Percentiles rank a stretch among this genome's conserved stretches.
These are phyloP conservation scores for Riptortus pedestris DNA, from an alignment of 1,140 invertebrate genomes.

Conservation along the genomic window DNA sequence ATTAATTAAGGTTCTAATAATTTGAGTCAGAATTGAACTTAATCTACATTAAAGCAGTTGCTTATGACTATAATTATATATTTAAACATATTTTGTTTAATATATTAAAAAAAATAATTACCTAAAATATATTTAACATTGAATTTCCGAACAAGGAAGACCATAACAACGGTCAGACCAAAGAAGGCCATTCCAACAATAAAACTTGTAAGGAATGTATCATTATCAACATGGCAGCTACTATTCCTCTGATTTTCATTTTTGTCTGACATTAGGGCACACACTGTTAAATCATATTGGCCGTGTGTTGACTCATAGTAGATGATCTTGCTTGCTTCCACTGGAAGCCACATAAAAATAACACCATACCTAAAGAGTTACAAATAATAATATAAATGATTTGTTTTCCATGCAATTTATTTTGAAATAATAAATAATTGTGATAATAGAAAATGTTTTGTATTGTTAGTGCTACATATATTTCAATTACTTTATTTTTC, in stretches of 20 bases:
- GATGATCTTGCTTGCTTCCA: neutral
- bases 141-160: neutral
- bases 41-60: too few relatives aligned
- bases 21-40: too few relatives aligned
- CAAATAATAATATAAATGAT: too few relatives aligned
- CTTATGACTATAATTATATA: too few relatives aligned
- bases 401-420: too few relatives aligned
- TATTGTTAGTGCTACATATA: too few relatives aligned
- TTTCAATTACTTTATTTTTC: too few relatives aligned
- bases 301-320: neutral
- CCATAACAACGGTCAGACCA: neutral
- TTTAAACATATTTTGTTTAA: too few relatives aligned
- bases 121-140: neutral
- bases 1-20: too few relatives aligned
- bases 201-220: neutral
- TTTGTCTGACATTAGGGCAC: neutral
- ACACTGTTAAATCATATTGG: neutral
- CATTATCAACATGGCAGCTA: neutral
- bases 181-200: neutral
- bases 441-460: too few relatives aligned
- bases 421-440: too few relatives aligned
- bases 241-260: neutral
- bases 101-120: too few relatives aligned
- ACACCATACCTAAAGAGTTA: neutral
- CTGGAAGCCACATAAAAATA: neutral